Conservation (phyloP, 2,797 vertebrate species). For the Mormyrops attenuatus region DNA sequence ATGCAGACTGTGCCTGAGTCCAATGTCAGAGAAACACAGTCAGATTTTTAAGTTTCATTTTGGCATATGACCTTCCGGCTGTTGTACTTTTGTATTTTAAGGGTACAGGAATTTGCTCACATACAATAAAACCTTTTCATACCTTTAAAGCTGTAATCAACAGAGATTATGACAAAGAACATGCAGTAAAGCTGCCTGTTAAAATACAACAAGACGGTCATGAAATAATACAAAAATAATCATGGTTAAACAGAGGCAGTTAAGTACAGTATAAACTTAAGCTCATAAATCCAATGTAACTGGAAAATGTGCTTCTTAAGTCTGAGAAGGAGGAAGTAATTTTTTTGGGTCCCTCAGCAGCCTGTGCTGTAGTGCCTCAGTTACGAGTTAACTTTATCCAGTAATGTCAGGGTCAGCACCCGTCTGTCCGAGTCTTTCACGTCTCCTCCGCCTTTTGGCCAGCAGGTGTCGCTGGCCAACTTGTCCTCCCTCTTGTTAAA, state of each 20-base stretch:
- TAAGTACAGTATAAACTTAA: background rate
- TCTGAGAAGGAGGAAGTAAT: background rate
- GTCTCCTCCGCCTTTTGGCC: background rate
- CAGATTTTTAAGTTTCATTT: background rate
- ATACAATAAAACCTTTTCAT: background rate
- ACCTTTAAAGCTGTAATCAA: background rate
- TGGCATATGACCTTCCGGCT: background rate
- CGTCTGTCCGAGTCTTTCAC: background rate
- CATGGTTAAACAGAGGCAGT: background rate
- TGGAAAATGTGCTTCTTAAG: background rate
- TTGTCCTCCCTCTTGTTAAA: background rate
- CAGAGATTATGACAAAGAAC: background rate
- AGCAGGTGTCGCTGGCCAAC: background rate
- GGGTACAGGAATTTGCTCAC: background rate
- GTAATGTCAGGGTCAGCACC: background rate
- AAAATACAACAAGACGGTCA: background rate
- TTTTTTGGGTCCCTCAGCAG: background rate
- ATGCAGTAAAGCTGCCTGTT: background rate
- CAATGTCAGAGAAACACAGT: background rate
- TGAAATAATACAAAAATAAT: background rate
- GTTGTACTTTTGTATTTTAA: background rate
- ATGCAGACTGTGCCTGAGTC: background rate
- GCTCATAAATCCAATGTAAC: background rate
- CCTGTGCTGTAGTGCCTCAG: background rate
- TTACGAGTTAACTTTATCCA: background rate